Evolutionary conservation across 2,113 vertebrate species (phyloP).

Genomic region (Neodontobutis hainanensis): DNA sequence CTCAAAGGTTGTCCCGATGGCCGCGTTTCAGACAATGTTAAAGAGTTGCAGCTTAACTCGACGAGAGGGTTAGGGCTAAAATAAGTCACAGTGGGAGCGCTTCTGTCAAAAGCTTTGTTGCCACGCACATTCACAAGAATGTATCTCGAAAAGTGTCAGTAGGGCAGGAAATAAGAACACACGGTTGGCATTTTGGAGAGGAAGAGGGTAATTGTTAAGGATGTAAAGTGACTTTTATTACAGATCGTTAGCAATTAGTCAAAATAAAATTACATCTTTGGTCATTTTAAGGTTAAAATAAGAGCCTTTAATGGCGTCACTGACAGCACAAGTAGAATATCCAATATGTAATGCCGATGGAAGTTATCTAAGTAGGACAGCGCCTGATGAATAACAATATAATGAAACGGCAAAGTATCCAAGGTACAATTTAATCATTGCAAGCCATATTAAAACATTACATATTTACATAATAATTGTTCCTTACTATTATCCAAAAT

Average conservation of each 20-base stretch:
- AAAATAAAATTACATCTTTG: not conserved
- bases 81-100: conserved; percentile 31
- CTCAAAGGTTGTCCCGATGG: conserved; percentile 46
- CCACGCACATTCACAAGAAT: conserved; percentile 23
- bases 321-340: conserved; percentile 1
- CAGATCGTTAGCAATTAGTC: not conserved
- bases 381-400: too few species aligned
- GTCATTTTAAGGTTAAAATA: not conserved
- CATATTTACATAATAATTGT: not conserved
- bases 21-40: conserved; percentile 47
- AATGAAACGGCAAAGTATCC: too few species aligned
- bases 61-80: conserved; percentile 38
- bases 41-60: conserved; percentile 45
- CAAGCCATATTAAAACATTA: not conserved
- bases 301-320: not conserved
- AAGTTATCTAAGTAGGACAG: not conserved
- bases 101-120: conserved; percentile 37
- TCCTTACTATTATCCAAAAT: too few species aligned
- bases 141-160: conserved; percentile 13
- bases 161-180: conserved; percentile 29
- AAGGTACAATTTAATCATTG: not conserved
- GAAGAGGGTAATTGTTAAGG: not conserved
- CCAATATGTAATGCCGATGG: not conserved
- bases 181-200: conserved; percentile 2
- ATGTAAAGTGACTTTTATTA: not conserved